These are phyloP conservation scores for Notiomystis cincta DNA, from an alignment of 2,113 vertebrate genomes.

Conservation along the genomic window DNA sequence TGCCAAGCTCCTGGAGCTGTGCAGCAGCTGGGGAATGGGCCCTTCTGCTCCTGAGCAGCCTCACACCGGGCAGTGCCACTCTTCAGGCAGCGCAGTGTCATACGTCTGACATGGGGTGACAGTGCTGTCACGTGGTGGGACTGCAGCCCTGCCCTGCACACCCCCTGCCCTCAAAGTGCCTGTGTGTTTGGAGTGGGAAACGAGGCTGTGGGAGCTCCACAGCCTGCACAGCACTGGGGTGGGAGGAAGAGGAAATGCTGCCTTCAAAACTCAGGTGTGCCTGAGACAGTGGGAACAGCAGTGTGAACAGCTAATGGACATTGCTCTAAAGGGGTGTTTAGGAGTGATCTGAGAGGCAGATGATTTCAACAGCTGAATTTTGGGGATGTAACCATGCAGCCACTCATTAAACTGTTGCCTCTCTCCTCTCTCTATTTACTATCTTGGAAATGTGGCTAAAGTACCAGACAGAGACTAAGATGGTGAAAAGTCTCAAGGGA, in stretches of 20 bases:
- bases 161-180: background rate
- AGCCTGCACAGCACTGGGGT: background rate
- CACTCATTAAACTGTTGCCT: background rate
- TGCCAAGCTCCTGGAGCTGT: background rate
- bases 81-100: background rate
- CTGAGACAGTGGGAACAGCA: background rate
- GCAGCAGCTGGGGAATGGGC: background rate
- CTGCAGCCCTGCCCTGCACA: background rate
- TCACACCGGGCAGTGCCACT: background rate
- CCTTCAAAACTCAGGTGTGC: background rate
- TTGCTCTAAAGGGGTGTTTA: background rate
- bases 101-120: background rate
- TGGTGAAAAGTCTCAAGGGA: background rate
- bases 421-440: background rate
- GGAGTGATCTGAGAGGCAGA: background rate
- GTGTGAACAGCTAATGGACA: background rate
- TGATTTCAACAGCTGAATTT: background rate
- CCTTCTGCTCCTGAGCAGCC: background rate
- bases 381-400: background rate
- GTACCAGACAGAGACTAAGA: background rate
- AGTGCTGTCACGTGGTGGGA: fast-evolving
- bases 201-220: background rate
- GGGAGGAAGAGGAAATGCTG: background rate
- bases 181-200: fast-evolving
- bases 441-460: background rate